Evolutionary conservation across 2,888 invertebrate genomes (phyloP).

Genomic region (Andrena praecox): DNA sequence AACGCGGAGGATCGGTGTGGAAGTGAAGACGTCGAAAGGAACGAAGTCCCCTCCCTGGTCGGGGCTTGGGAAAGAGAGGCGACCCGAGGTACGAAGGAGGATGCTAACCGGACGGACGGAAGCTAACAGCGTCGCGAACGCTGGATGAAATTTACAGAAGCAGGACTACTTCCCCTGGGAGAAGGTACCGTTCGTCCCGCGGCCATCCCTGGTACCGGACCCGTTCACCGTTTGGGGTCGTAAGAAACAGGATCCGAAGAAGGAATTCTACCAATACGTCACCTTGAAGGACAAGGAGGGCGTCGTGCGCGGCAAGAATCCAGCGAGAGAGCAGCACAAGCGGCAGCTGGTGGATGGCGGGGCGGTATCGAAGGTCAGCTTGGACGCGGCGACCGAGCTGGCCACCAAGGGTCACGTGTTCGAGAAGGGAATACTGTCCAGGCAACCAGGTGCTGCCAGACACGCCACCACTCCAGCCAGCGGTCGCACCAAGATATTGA

Average conservation of each 20-base stretch:
- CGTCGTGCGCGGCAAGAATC: slow-evolving; percentile 79
- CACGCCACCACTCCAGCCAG: slow-evolving; percentile 79
- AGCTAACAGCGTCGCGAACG: slow-evolving; percentile 42
- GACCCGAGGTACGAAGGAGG: slow-evolving; percentile 5
- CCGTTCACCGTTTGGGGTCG: slow-evolving; percentile 94
- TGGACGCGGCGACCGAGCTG: slow-evolving; percentile 82
- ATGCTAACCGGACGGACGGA: not conserved
- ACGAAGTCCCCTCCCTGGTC: slow-evolving; percentile 8
- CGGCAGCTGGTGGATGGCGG: slow-evolving; percentile 82
- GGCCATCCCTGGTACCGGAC: slow-evolving; percentile 93
- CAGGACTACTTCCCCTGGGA: slow-evolving; percentile 93
- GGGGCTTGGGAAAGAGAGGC: slow-evolving; percentile 12
- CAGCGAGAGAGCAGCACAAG: slow-evolving; percentile 80
- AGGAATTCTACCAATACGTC: slow-evolving; percentile 82
- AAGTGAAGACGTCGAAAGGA: slow-evolving; percentile 76
- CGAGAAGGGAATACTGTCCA: slow-evolving; percentile 81
- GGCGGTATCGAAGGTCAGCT: slow-evolving; percentile 80
- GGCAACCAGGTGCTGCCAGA: slow-evolving; percentile 76
- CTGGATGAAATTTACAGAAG: slow-evolving; percentile 87
- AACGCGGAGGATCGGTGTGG: slow-evolving; percentile 78
- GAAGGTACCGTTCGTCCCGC: slow-evolving; percentile 94
- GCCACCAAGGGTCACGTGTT: slow-evolving; percentile 82
- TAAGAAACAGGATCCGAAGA: slow-evolving; percentile 85
- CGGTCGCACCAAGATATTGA: slow-evolving; percentile 81
- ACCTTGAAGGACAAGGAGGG: slow-evolving; percentile 82